phyloP scores from a whole-genome alignment of 2,888 invertebrate genomes.

The Branchipolynoe longqiensis region DNA sequence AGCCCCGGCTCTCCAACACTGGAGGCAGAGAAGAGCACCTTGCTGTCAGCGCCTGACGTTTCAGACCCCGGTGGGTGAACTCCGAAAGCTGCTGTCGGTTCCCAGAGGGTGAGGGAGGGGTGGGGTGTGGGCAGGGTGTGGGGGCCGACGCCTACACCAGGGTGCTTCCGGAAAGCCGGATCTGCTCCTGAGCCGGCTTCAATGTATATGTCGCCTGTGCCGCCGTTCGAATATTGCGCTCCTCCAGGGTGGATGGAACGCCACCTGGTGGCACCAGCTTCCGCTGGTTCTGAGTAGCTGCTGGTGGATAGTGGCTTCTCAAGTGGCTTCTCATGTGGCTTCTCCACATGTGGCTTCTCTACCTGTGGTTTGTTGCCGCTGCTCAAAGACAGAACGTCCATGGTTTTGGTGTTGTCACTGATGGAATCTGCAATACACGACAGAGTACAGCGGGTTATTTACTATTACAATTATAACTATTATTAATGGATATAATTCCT shows the following conservation, averaged over 20 bases:
- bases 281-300: background rate
- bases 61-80: background rate
- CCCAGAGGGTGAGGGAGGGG: background rate
- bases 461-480: too few species aligned
- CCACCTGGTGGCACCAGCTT: background rate
- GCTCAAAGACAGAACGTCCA: constrained; percentile 4
- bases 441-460: too few species aligned
- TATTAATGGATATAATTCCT: too few species aligned
- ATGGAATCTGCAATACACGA: too few species aligned
- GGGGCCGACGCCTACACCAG: background rate
- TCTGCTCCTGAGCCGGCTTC: background rate
- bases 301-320: background rate
- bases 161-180: background rate
- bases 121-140: background rate
- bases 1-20: background rate
- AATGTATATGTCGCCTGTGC: background rate
- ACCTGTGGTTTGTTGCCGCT: background rate
- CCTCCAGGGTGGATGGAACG: background rate
- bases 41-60: background rate
- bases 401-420: too few species aligned
- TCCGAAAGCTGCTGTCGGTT: background rate
- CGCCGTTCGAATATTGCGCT: background rate
- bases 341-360: too few species aligned
- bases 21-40: background rate
- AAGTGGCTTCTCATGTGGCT: too few species aligned